Conservation (phyloP, 2,888 invertebrate genomes). For the Azorinus chamasolen region DNA sequence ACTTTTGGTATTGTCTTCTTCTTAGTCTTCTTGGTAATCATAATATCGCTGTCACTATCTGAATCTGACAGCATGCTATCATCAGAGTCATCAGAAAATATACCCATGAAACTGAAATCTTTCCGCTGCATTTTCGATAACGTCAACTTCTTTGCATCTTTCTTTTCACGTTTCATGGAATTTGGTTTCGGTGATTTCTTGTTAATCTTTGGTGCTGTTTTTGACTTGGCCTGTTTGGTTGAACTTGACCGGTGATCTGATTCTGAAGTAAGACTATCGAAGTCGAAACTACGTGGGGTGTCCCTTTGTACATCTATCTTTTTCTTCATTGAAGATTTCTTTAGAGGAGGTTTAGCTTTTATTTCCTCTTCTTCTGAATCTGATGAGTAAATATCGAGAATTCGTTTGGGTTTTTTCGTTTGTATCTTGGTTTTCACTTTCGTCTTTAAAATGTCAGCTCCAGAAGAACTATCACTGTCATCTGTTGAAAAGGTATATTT, state of each 20-base stretch:
- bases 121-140: conserved; percentile 50
- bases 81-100: conserved; percentile 69
- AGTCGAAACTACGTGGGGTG: conserved; percentile 49
- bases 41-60: conserved; percentile 62
- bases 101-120: conserved; percentile 55
- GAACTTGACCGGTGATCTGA: conserved; percentile 54
- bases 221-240: conserved; percentile 57
- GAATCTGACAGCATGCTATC: conserved; percentile 53
- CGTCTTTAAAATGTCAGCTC: conserved; percentile 31
- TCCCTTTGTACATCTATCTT: conserved; percentile 37
- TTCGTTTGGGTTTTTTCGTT: conserved; percentile 63
- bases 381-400: conserved; percentile 69
- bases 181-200: conserved; percentile 44
- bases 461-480: conserved; percentile 56
- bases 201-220: conserved; percentile 53
- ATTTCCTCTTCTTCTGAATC: conserved; percentile 64
- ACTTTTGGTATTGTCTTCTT: conserved; percentile 44
- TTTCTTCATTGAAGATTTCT: conserved; percentile 62
- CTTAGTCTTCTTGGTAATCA: conserved; percentile 49
- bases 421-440: conserved; percentile 42
- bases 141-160: conserved; percentile 51
- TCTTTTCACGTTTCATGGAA: conserved; percentile 34
- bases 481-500: conserved; percentile 58
- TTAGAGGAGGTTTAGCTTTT: conserved; percentile 45
- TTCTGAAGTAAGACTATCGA: conserved; percentile 59